Conservation (phyloP, 2,797 vertebrate genomes). For the Podarcis siculus region DNA sequence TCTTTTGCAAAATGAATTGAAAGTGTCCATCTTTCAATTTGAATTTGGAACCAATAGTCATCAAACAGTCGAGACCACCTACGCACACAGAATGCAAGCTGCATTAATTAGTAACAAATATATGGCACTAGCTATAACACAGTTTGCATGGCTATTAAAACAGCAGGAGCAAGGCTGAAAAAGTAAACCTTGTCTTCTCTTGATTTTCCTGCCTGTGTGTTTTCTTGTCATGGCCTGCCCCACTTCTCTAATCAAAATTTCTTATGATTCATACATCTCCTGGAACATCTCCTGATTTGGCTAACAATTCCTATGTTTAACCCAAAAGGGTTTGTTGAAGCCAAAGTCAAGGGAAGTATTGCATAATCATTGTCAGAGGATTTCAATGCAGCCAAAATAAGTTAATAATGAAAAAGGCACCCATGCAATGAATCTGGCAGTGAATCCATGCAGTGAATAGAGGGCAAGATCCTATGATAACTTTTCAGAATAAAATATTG, state of each 20-base stretch:
- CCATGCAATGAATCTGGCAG: slow-evolving; percentile 40
- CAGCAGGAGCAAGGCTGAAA: slow-evolving; percentile 6
- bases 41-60: background rate
- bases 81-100: background rate
- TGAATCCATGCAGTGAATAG: slow-evolving; percentile 1
- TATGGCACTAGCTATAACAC: background rate
- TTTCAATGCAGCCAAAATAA: slow-evolving; percentile 46
- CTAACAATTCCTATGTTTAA: slow-evolving; percentile 53
- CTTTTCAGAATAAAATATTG: slow-evolving; percentile 35
- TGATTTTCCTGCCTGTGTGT: slow-evolving; percentile 33
- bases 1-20: background rate
- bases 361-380: slow-evolving; percentile 22
- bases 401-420: slow-evolving; percentile 23
- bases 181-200: slow-evolving; percentile 43
- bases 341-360: slow-evolving; percentile 3
- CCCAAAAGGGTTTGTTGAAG: slow-evolving; percentile 44
- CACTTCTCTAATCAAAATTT: slow-evolving; percentile 59
- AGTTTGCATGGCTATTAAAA: background rate
- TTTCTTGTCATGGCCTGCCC: slow-evolving; percentile 75
- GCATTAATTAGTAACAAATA: background rate
- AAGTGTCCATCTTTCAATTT: background rate
- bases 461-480: background rate
- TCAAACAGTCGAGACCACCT: background rate
- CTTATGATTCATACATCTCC: slow-evolving; percentile 58
- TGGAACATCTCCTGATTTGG: slow-evolving; percentile 53